phyloP scores from a whole-genome alignment of 2,888 invertebrate genomes.

The Chydorus sphaericus region DNA sequence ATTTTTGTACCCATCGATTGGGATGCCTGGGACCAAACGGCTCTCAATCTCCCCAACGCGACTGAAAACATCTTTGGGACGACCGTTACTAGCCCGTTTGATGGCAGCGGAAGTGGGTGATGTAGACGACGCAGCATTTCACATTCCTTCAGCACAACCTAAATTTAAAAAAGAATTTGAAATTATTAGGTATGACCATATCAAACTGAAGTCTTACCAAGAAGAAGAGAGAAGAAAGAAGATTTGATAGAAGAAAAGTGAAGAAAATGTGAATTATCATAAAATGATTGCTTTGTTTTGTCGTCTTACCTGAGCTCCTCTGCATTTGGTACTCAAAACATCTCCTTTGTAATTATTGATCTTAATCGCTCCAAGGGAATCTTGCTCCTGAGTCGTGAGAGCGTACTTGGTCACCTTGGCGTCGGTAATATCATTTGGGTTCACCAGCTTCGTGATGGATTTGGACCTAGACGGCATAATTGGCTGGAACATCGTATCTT shows the following conservation, averaged over 20 bases:
- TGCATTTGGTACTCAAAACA: constrained; percentile 81
- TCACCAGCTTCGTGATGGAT: constrained; percentile 66
- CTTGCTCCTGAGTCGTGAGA: constrained; percentile 77
- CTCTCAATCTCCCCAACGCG: constrained; percentile 3
- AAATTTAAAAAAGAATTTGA: not conserved
- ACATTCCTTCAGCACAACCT: constrained; percentile 81
- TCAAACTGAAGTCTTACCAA: not conserved
- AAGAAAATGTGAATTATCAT: not conserved
- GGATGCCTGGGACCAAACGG: no score
- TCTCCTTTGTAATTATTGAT: constrained; percentile 89
- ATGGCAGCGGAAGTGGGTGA: constrained; percentile 49
- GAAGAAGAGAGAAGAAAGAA: not conserved
- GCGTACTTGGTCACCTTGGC: constrained; percentile 65
- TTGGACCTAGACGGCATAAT: constrained; percentile 58
- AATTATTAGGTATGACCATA: not conserved
- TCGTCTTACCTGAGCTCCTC: constrained; percentile 74
- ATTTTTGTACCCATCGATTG: no score
- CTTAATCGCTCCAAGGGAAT: constrained; percentile 81
- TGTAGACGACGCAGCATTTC: constrained; percentile 70
- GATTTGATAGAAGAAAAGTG: no score
- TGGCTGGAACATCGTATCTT: constrained; percentile 83
- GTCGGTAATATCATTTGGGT: constrained; percentile 25
- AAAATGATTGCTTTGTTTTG: not conserved
- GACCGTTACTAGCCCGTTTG: constrained; percentile 10
- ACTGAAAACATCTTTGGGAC: not conserved